Evolutionary conservation across 2,113 vertebrate species (phyloP), one percentile per base, ranked within the genome.

Genomic region (Amia ocellicauda): DNA sequence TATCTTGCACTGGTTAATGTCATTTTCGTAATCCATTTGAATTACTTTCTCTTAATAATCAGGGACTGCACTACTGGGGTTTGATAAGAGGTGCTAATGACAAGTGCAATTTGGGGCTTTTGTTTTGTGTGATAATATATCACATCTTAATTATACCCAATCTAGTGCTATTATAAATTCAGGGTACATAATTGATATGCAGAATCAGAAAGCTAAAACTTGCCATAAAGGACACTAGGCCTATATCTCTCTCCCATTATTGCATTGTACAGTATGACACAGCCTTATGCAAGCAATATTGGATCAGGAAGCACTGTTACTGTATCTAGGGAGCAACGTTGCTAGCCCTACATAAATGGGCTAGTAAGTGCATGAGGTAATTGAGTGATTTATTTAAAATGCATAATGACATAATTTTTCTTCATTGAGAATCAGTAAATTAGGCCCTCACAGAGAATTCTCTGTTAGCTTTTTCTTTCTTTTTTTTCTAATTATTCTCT

Each of bases 321-420:
- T 76, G 59, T 40, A 71, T 80, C 82, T 19, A 77, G 76, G 3
- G 41, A n/a, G 22, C 31, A 11, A 7, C 11, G 31, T 11, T 36
- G 5, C 31, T 36, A 5, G 64, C 72, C 66, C 60, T 43, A 69
- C 51, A 64, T 67, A 58, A 77, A 66, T 60, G 74, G 55, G 67
- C 47, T 70, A 53, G 42, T 43, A 58, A 69, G 72, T 60, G 40
- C 14, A 11, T 17, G 40, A 26, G 11, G 69, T 64, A 58, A 17
- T 75, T 58, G 19, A 42, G 55, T 85, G 82, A 88, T 85, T 88
- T 79, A 83, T 83, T 69, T 66, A 55, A 55, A 58, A 65, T 62
- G 73, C 70, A 57, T 84, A 85, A 86, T 85, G 80, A 85, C 79
- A 84, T 85, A 79, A 86, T 78, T 79, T 80, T 11, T 78, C 70